A percentile compares a stretch with the other conserved stretches of the same genome.
Conservation (phyloP, 2,797 vertebrate genomes). For the Platyrinchus mystaceus region DNA sequence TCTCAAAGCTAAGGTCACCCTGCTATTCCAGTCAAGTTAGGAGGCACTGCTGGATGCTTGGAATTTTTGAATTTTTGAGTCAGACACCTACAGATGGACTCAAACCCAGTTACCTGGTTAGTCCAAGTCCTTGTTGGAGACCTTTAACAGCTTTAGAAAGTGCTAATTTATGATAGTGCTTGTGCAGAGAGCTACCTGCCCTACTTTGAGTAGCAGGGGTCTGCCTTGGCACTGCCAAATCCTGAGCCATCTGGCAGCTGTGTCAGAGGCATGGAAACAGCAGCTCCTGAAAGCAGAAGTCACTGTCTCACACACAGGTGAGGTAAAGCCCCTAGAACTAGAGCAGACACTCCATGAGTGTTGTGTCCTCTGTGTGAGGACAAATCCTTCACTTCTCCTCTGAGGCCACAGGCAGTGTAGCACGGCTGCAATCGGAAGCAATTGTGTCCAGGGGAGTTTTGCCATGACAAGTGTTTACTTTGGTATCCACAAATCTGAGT, state of each 20-base stretch:
- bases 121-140: not conserved
- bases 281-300: not conserved
- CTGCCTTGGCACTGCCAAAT: not conserved
- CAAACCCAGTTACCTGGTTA: not conserved
- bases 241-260: not conserved
- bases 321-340: not conserved
- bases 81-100: not conserved
- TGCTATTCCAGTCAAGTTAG: not conserved
- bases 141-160: not conserved
- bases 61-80: not conserved
- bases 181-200: not conserved
- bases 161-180: not conserved
- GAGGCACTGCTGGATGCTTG: not conserved
- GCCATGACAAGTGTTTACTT: not conserved
- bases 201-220: not conserved
- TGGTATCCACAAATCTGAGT: not conserved
- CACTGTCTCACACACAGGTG: not conserved
- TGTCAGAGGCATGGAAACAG: not conserved
- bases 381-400: not conserved
- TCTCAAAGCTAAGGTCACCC: not conserved
- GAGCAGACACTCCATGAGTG: not conserved
- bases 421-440: not conserved
- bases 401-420: not conserved
- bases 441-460: not conserved
- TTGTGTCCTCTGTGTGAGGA: not conserved